Base-by-base conservation (phyloP, 1,140 invertebrate species). In the Drosophila dunni region DNA sequence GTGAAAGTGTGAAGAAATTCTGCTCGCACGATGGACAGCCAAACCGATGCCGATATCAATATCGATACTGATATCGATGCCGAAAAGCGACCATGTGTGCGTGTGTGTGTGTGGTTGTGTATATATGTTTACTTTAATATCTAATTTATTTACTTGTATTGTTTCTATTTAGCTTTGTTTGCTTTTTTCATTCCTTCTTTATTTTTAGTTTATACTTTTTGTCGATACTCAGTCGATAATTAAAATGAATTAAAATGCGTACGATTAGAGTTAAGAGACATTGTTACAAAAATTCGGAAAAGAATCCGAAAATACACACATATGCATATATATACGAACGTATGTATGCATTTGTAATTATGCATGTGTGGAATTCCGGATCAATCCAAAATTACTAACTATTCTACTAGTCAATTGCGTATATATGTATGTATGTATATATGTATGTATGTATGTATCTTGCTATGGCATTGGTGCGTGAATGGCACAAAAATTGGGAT, bases 401-500 rank as follows among this genome's bases (percentile, higher is more conserved):
- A 81, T 33, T 9, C 54, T 72, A 67, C 33, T 34, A 38, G 20
- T 72, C 53, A 71, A 75, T 67, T 62, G 51, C 61, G 46, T 81
- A 69, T 29, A 29, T 29, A 29, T 29, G 24, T 29, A 24, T 24
- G 24, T 24, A 24, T 24, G 24, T 24, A 24, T 24, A 3, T 24
- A 24, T 24, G 3, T 24, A 29, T 29, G 6, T 29, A 29, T 29
- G 24, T 29, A 29, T 29, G 24, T 29, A 29, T 68, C 58, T 84
- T 60, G 69, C 72, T 82, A 84, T 71, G 73, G 79, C 81, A 82
- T 79, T 79, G 79, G 79, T 80, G 79, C 81, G 50, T 73, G 50
- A 84, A 84, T 84, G 80, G 81, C 81, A 84, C 80, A 83, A 83
- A 79, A 74, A 74, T 83, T 77, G 67, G 24, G 40, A 61, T 40